Evolutionary conservation across 1,140 invertebrate species (phyloP).

Genomic region (Aphelenchoides fujianensis): DNA sequence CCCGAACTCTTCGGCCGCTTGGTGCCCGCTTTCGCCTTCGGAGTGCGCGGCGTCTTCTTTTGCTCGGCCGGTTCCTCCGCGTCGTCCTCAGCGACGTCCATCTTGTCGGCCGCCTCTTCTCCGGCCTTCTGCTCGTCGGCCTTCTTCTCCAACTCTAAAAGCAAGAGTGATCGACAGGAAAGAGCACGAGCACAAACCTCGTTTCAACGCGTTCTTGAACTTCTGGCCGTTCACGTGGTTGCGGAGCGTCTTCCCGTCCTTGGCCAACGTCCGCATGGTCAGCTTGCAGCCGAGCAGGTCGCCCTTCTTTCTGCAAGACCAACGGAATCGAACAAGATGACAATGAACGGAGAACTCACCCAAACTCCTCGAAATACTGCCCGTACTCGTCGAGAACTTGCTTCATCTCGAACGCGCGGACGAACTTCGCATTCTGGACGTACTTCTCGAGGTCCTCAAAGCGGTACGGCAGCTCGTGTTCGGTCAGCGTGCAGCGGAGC

Average conservation of each 20-base stretch:
- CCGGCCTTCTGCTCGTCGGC: neutral
- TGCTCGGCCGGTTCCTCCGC: neutral
- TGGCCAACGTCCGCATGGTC: conserved; percentile 13
- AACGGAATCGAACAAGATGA: neutral
- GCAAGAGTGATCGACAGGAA: neutral
- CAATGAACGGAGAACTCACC: conserved; percentile 12
- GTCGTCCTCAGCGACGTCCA: neutral
- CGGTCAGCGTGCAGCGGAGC: conserved; percentile 9
- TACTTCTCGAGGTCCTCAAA: conserved; percentile 13
- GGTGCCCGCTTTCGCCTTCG: neutral
- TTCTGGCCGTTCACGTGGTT: conserved; percentile 14
- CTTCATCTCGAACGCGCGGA: neutral
- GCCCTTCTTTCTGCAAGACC: conserved; percentile 15
- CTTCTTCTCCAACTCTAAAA: neutral
- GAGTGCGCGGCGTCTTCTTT: neutral
- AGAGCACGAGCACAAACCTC: neutral
- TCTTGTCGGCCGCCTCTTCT: neutral
- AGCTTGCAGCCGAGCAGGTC: conserved; percentile 12
- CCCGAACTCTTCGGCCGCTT: neutral
- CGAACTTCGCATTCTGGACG: neutral
- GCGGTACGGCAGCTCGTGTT: neutral
- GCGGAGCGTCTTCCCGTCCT: neutral
- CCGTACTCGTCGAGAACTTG: conserved; percentile 4
- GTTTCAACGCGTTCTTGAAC: neutral
- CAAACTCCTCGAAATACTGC: conserved; percentile 14